A percentile compares a stretch with the other conserved stretches of the same genome.
Conservation (phyloP, 2,888 invertebrate genomes). For the Phortica okadai region DNA sequence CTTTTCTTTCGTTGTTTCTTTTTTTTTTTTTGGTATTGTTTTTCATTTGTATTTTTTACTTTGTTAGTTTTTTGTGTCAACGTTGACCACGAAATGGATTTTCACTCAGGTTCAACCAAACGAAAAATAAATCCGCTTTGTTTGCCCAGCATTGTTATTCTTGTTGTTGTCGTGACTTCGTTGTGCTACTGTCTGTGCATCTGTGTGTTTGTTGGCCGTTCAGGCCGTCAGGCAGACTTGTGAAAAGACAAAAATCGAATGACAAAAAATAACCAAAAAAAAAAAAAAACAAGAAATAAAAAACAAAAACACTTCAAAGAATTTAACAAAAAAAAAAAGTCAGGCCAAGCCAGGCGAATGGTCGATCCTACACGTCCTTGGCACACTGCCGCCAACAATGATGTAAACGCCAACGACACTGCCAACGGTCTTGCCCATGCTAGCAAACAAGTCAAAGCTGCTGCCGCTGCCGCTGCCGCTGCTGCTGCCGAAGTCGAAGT, state of each 20-base stretch:
- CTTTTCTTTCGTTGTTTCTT: neutral
- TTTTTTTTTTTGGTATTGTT: neutral
- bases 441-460: too few relatives aligned
- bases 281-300: too few relatives aligned
- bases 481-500: too few relatives aligned
- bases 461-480: too few relatives aligned
- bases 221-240: neutral
- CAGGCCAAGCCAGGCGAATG: neutral
- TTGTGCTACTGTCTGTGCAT: neutral
- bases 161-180: neutral
- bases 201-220: neutral
- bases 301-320: neutral
- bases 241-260: slow-evolving; percentile 1
- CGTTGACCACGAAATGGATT: slow-evolving; percentile 5
- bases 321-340: neutral
- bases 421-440: too few relatives aligned
- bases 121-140: slow-evolving; percentile 20
- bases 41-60: too few relatives aligned
- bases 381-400: slow-evolving; percentile 20
- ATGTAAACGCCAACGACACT: neutral
- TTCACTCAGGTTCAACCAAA: slow-evolving; percentile 18
- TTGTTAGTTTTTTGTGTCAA: neutral
- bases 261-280: neutral
- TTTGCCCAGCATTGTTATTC: neutral
- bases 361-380: slow-evolving; percentile 14